Evolutionary conservation across 2,888 invertebrate genomes (phyloP).

Genomic region (Lamproptera curius): DNA sequence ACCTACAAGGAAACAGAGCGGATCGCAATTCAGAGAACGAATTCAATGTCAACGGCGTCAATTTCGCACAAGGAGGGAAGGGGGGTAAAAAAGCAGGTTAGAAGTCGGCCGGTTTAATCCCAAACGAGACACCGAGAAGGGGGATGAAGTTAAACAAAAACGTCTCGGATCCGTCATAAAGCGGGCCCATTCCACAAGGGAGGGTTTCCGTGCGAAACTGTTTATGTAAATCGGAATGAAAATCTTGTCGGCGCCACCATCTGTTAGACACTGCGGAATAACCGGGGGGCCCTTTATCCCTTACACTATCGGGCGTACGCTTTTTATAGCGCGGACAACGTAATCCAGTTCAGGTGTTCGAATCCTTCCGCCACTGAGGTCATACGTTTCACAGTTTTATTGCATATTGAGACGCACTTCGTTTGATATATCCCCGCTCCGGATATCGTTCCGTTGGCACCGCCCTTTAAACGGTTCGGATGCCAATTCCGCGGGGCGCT

Average conservation of each 20-base stretch:
- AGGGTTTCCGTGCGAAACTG: constrained; percentile 45
- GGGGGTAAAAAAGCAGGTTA: not conserved
- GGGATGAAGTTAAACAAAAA: constrained; percentile 26
- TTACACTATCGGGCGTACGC: constrained; percentile 58
- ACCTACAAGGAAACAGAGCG: too few species aligned
- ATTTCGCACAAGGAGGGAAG: not conserved
- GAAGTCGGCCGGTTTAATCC: constrained; percentile 16
- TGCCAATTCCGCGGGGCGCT: constrained; percentile 33
- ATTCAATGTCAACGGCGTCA: too few species aligned
- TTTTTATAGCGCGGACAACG: constrained; percentile 67
- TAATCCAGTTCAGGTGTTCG: constrained; percentile 75
- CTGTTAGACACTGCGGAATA: constrained; percentile 47
- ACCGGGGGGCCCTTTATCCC: constrained; percentile 52
- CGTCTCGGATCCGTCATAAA: constrained; percentile 35
- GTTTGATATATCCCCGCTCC: constrained; percentile 55
- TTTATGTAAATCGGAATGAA: constrained; percentile 57
- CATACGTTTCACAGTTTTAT: constrained; percentile 68
- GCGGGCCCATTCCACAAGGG: constrained; percentile 34
- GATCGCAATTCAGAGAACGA: too few species aligned
- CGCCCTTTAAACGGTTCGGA: constrained; percentile 51
- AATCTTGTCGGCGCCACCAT: constrained; percentile 46
- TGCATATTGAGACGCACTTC: constrained; percentile 75
- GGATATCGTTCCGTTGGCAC: constrained; percentile 47
- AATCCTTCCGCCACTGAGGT: constrained; percentile 63
- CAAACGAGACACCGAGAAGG: constrained; percentile 13